Percentiles rank a stretch among this genome's conserved stretches.
Conservation (phyloP, 1,140 invertebrate species). For the Diprion similis region DNA sequence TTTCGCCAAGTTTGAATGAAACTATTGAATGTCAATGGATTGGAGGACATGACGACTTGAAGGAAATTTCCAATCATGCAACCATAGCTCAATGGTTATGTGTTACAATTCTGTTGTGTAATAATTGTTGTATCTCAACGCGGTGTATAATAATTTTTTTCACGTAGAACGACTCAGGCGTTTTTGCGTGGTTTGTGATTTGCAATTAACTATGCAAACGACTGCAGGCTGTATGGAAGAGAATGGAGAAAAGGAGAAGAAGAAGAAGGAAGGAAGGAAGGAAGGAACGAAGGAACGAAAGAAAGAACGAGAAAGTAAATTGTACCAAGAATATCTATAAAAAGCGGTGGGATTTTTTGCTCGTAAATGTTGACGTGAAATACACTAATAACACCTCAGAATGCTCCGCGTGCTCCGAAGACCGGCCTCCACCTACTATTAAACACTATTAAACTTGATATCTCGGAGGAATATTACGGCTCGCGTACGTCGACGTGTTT, state of each 20-base stretch:
- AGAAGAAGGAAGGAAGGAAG: too few species aligned
- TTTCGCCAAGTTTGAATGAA: not conserved
- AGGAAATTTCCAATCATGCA: too few species aligned
- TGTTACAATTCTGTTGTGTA: too few species aligned
- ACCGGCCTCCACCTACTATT: not conserved
- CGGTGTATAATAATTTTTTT: not conserved
- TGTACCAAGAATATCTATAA: slow-evolving; percentile 18
- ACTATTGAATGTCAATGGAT: not conserved
- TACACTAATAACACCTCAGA: slow-evolving; percentile 33
- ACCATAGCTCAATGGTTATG: too few species aligned
- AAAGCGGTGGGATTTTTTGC: slow-evolving; percentile 36
- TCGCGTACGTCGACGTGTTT: too few species aligned
- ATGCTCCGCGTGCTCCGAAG: not conserved
- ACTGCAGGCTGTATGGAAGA: slow-evolving; percentile 24
- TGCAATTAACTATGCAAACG: slow-evolving; percentile 52
- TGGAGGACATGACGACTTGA: not conserved
- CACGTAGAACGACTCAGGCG: not conserved
- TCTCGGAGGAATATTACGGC: too few species aligned
- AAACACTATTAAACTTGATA: not conserved
- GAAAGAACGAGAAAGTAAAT: not conserved
- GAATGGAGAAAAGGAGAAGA: slow-evolving; percentile 33
- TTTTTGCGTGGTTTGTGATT: slow-evolving; percentile 4
- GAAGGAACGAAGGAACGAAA: slow-evolving; percentile 30
- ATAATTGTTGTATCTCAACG: too few species aligned
- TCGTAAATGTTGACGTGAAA: slow-evolving; percentile 46